A percentile compares a stretch with the other conserved stretches of the same genome.
phyloP scores from a whole-genome alignment of 30 jellyfish, hydroid and myxozoan genomes.

The Rhopilema esculentum region DNA sequence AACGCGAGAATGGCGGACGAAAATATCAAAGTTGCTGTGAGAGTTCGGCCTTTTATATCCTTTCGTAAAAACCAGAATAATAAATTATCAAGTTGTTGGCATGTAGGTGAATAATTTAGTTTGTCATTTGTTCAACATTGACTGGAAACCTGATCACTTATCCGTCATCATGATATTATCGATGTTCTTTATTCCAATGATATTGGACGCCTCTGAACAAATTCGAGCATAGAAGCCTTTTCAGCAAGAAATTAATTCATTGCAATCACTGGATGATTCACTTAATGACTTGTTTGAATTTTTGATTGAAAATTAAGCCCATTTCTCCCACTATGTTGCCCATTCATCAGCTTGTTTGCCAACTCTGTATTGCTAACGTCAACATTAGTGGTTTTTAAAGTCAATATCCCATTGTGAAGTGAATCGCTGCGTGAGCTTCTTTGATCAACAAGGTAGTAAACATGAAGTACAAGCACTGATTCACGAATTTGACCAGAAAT shows the following conservation, averaged over 20 bases:
- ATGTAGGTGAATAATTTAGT: not conserved
- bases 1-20: conserved; percentile 69
- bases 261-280: no score
- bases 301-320: not conserved
- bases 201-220: no score
- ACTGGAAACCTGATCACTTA: no score
- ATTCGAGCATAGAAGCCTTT: no score
- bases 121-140: no score
- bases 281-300: not conserved
- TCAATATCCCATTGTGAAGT: not conserved
- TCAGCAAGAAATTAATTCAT: no score
- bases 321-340: not conserved
- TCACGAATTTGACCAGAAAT: not conserved
- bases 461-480: no score
- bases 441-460: no score
- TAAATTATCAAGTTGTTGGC: not conserved
- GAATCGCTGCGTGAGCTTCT: not conserved
- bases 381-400: not conserved
- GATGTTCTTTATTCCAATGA: no score
- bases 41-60: conserved; percentile 97
- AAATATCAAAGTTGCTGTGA: conserved; percentile 90
- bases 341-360: not conserved
- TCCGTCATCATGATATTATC: no score
- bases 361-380: not conserved
- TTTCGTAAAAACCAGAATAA: conserved; percentile 16